phyloP scores from a whole-genome alignment of 2,113 vertebrate genomes.

The Xyrauchen texanus region DNA sequence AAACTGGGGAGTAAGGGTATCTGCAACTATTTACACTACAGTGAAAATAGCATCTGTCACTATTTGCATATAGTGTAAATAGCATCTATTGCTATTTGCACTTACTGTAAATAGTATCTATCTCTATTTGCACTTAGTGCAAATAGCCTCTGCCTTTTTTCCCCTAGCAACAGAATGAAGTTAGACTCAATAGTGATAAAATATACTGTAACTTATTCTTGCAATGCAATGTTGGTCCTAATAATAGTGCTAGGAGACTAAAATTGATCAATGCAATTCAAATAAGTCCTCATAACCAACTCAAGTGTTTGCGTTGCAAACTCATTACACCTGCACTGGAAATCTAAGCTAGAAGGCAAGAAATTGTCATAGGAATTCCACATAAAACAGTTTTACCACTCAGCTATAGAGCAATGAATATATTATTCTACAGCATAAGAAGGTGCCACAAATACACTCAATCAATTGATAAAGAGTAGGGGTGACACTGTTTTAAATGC shows the following conservation, averaged over 20 bases:
- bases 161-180: too few relatives aligned
- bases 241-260: slow-evolving; percentile 52
- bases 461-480: slow-evolving; percentile 21
- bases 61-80: too few relatives aligned
- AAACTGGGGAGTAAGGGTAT: too few relatives aligned
- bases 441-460: slow-evolving; percentile 11
- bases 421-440: slow-evolving; percentile 2
- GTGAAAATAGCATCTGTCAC: too few relatives aligned
- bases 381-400: slow-evolving; percentile 16
- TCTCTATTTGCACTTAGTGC: too few relatives aligned
- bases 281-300: slow-evolving; percentile 50
- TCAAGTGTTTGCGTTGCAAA: slow-evolving; percentile 60
- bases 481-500: slow-evolving; percentile 22
- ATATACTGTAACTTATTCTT: slow-evolving; percentile 63
- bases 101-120: too few relatives aligned
- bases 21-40: too few relatives aligned
- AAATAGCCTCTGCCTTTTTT: too few relatives aligned
- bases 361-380: not conserved
- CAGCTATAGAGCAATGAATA: not conserved
- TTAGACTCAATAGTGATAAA: slow-evolving; percentile 67
- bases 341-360: slow-evolving; percentile 44
- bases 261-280: slow-evolving; percentile 65
- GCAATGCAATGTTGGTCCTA: slow-evolving; percentile 52
- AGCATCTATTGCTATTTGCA: too few relatives aligned
- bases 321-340: slow-evolving; percentile 62